Percentiles rank a stretch among this genome's conserved stretches.
Conservation (phyloP, 2,113 vertebrate genomes). For the rat (Rattus norvegicus) region DNA sequence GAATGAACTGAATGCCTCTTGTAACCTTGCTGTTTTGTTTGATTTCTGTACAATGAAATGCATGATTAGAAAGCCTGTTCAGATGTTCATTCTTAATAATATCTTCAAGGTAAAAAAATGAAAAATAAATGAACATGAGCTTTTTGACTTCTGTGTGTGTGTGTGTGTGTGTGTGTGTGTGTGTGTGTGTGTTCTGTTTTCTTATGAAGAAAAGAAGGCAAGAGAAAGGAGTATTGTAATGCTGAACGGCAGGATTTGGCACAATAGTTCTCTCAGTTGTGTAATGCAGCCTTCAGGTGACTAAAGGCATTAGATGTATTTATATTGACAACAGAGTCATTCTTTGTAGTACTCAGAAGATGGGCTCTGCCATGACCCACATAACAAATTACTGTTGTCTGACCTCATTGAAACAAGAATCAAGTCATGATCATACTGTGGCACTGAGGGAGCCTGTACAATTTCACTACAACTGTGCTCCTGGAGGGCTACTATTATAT, state of each 20-base stretch:
- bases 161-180: neutral
- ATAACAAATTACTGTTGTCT: conserved; percentile 73
- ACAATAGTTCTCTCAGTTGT: conserved; percentile 62
- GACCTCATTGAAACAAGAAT: conserved; percentile 63
- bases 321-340: conserved; percentile 73
- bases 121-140: conserved; percentile 57
- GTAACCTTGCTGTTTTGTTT: conserved; percentile 3
- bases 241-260: conserved; percentile 58
- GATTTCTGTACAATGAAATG: neutral
- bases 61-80: neutral
- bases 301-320: conserved; percentile 70
- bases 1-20: conserved; percentile 55
- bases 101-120: conserved; percentile 42
- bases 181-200: neutral
- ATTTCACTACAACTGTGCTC: neutral
- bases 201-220: neutral
- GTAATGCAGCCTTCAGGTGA: conserved; percentile 59
- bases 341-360: conserved; percentile 70
- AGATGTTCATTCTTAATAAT: conserved; percentile 43
- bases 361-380: conserved; percentile 51
- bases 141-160: neutral
- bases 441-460: neutral
- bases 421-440: neutral
- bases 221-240: conserved; percentile 35
- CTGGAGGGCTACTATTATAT: neutral